Base-by-base conservation (phyloP, 1,140 invertebrate genomes). In the Trichomalopsis sarcophagae region DNA sequence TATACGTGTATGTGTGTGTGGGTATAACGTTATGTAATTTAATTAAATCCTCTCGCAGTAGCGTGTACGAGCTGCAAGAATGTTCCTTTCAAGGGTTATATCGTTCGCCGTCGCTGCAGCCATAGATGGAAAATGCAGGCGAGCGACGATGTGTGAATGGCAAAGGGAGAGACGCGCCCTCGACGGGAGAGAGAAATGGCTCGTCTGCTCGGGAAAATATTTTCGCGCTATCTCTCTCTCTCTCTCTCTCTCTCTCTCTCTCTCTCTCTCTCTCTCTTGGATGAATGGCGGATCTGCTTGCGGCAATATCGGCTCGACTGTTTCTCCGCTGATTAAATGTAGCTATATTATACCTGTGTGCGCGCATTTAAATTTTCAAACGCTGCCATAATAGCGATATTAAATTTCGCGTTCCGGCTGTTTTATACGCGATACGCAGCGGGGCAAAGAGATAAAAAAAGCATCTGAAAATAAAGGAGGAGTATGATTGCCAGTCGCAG, bases 11-110 rank as follows among this genome's bases (percentile, higher is more conserved):
- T 47, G 13, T 76, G 50, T 55, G 50, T 14, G 17, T 55, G 50
- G 50, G 27, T 77, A 68, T 47, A 84, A 78, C 68, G 47, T 86
- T 86, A 86, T 85, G 86, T 89, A 90, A 91, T 92, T 92, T 91
- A 91, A 92, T 91, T 92, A 92, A 91, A 91, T 87, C 75, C 85
- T 36, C 80, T 87, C 76, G 47, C 30, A 9, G 7, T 76, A 21
- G 73, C 11, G 44, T 9, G 11, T 84, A 81, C 81, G 73, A 66
- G 71, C 71, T 86, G 84, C 85, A 89, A 88, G 88, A 88, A 89
- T 88, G 85, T 89, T 76, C 86, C 82, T 81, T 82, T 79, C 44
- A 17, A 74, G 40, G 68, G 68, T 81, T 73, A 47, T 27, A 74
- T 33, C 14, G 69, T 14, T 27, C 33, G 66, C 14, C 2, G 23